Conservation (phyloP, 2,797 vertebrate genomes). For the Limosa lapponica region DNA sequence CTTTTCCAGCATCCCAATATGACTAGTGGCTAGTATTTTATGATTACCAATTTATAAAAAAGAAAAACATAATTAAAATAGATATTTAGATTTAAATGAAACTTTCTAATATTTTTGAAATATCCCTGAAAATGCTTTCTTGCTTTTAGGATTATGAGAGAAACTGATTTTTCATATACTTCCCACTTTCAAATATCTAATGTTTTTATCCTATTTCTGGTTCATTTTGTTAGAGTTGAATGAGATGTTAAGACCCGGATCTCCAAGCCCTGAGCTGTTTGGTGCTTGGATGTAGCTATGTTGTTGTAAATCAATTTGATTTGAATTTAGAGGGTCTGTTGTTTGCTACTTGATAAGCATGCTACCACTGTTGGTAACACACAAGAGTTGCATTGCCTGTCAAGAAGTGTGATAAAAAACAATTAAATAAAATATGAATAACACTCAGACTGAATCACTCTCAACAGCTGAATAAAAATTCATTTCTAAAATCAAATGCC, state of each 20-base stretch:
- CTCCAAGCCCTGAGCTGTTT: slow-evolving; percentile 32
- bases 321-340: slow-evolving; percentile 20
- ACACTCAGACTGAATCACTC: slow-evolving; percentile 28
- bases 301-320: slow-evolving; percentile 32
- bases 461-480: slow-evolving; percentile 50
- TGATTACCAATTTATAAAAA: slow-evolving; percentile 79
- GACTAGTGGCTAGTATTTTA: slow-evolving; percentile 80
- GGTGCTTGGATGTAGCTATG: slow-evolving; percentile 44
- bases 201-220: slow-evolving; percentile 74
- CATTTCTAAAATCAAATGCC: slow-evolving; percentile 67
- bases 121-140: slow-evolving; percentile 77
- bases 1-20: slow-evolving; percentile 67
- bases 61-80: slow-evolving; percentile 65
- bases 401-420: slow-evolving; percentile 57
- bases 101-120: slow-evolving; percentile 82
- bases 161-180: slow-evolving; percentile 78
- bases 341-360: slow-evolving; percentile 55
- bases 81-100: slow-evolving; percentile 84
- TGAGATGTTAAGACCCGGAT: slow-evolving; percentile 34
- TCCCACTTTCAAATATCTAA: slow-evolving; percentile 72
- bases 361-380: slow-evolving; percentile 31
- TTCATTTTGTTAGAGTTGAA: slow-evolving; percentile 49
- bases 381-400: slow-evolving; percentile 54
- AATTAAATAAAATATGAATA: slow-evolving; percentile 26
- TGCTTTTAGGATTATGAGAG: slow-evolving; percentile 79